A percentile compares a stretch with the other conserved stretches of the same genome.
Conservation (phyloP, 2,113 vertebrate species). For the Apaloderma vittatum region DNA sequence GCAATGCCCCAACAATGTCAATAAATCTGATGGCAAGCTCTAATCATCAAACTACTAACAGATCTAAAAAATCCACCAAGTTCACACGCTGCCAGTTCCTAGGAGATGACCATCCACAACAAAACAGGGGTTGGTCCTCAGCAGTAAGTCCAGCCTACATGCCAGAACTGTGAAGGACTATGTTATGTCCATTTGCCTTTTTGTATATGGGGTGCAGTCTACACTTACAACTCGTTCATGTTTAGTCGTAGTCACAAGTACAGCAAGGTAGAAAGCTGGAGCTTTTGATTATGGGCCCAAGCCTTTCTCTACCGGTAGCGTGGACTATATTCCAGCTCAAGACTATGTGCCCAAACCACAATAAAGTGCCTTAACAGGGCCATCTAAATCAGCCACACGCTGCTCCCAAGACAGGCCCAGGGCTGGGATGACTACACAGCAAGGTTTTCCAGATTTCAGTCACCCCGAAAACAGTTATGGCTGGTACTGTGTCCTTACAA, state of each 20-base stretch:
- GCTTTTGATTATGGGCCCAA: background rate
- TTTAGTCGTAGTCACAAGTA: background rate
- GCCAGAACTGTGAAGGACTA: background rate
- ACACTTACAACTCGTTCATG: rapidly evolving
- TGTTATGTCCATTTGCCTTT: background rate
- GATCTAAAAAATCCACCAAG: background rate
- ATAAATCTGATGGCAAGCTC: background rate
- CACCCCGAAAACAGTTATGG: background rate
- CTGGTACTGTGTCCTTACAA: background rate
- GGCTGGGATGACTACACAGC: background rate
- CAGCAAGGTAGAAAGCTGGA: background rate
- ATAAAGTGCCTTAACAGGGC: background rate
- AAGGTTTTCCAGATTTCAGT: background rate
- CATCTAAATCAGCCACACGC: background rate
- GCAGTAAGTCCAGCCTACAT: background rate
- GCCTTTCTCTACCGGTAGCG: background rate
- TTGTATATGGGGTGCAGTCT: background rate
- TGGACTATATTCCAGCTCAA: background rate
- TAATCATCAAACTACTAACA: background rate
- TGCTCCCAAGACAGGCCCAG: background rate
- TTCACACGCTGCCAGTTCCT: background rate
- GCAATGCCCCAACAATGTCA: background rate
- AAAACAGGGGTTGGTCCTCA: background rate
- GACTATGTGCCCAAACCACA: background rate
- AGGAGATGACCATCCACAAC: background rate